phyloP scores from a whole-genome alignment of 1,140 invertebrate genomes.

The Aporrectodea caliginosa region DNA sequence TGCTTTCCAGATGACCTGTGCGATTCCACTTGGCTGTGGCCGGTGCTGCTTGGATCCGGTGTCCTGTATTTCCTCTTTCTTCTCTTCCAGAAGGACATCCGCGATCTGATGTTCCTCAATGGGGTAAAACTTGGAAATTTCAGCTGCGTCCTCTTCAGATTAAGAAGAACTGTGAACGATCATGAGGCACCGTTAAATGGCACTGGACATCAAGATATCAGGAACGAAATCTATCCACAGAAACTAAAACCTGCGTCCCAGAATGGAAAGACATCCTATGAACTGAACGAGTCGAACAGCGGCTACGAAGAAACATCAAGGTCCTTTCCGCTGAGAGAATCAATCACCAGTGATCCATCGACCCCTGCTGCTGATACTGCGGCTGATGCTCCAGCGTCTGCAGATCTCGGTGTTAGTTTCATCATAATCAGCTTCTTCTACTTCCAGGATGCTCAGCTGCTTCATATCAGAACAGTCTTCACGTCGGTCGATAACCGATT shows the following conservation, averaged over 20 bases:
- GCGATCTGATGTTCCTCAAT: constrained; percentile 28
- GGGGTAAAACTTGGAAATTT: constrained; percentile 5
- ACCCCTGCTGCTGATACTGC: neutral
- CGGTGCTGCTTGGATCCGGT: constrained; percentile 18
- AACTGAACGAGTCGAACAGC: too few relatives aligned
- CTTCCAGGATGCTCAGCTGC: constrained; percentile 14
- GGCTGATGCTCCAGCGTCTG: neutral
- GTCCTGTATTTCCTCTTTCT: constrained; percentile 26
- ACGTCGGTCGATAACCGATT: neutral
- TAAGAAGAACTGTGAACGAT: neutral
- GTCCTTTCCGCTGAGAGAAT: neutral
- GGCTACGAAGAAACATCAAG: neutral
- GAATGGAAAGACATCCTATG: neutral
- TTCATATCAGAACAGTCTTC: constrained; percentile 1
- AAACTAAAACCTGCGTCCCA: neutral
- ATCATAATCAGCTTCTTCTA: constrained; percentile 10
- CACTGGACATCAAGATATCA: too few relatives aligned
- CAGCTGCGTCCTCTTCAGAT: neutral
- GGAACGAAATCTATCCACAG: neutral
- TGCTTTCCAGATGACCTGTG: constrained; percentile 22
- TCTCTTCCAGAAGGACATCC: constrained; percentile 31
- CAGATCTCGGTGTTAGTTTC: neutral
- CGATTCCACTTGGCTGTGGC: constrained; percentile 25
- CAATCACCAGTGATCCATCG: too few relatives aligned
- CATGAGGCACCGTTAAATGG: too few relatives aligned